phyloP scores from a whole-genome alignment of 2,797 vertebrate genomes.

The Gastrophryne carolinensis region DNA sequence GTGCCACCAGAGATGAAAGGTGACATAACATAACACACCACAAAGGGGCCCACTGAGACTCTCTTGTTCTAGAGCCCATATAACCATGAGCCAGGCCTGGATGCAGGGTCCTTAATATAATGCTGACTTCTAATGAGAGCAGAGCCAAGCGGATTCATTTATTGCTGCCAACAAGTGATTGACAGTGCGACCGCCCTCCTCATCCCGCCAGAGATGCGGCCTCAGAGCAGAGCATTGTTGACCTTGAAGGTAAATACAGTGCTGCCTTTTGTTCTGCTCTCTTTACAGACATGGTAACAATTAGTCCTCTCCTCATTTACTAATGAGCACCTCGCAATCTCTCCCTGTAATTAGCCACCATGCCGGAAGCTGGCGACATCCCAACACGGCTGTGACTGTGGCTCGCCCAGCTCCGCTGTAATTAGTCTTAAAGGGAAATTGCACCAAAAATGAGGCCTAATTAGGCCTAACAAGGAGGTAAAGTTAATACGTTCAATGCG shows the following conservation, averaged over 20 bases:
- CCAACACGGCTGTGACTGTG: conserved; percentile 23
- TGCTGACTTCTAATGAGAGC: too few species aligned
- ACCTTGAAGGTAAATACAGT: not conserved
- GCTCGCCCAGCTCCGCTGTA: not conserved
- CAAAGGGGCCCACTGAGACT: too few species aligned
- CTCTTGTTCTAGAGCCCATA: too few species aligned
- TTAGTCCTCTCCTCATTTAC: conserved; percentile 57
- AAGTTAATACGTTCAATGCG: not conserved
- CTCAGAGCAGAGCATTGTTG: not conserved
- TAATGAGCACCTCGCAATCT: conserved; percentile 59
- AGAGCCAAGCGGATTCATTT: not conserved
- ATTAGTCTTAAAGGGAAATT: not conserved
- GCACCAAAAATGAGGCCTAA: not conserved
- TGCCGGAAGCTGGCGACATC: conserved; percentile 36
- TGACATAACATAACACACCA: too few species aligned
- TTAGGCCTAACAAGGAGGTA: not conserved
- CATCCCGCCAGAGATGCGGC: not conserved
- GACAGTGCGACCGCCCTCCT: not conserved
- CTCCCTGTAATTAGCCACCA: conserved; percentile 56
- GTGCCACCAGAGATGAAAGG: too few species aligned
- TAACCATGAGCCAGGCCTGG: too few species aligned
- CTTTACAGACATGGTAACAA: conserved; percentile 33
- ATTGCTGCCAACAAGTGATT: not conserved
- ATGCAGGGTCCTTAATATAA: too few species aligned
- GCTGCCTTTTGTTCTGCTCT: not conserved